Conservation (phyloP, 2,113 vertebrate species). For the Grallaria varia region DNA sequence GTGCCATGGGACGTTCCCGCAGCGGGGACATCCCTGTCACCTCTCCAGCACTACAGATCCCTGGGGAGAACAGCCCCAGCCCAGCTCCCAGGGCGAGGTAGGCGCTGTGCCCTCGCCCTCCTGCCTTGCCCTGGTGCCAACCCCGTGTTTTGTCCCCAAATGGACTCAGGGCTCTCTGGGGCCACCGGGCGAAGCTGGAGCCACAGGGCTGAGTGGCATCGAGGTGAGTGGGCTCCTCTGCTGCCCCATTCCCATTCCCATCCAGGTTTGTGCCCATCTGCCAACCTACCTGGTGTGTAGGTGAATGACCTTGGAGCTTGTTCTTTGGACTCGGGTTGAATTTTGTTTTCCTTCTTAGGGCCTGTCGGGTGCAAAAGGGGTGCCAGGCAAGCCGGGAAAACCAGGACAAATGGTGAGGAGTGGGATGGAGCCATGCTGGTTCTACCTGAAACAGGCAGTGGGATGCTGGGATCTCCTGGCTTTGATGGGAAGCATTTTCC, state of each 20-base stretch:
- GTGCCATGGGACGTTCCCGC: neutral
- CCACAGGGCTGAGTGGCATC: constrained; percentile 64
- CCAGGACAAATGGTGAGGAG: constrained; percentile 70
- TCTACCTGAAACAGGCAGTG: neutral
- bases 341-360: constrained; percentile 67
- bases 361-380: constrained; percentile 72
- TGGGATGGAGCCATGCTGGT: neutral
- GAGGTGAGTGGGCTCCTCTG: constrained; percentile 68
- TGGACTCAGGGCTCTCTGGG: constrained; percentile 78
- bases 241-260: neutral
- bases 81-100: neutral
- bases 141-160: neutral
- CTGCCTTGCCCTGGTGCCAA: neutral
- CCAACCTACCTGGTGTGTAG: neutral
- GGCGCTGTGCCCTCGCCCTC: accelerated
- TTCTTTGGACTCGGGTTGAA: neutral
- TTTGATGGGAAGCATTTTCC: neutral
- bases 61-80: neutral
- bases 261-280: neutral
- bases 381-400: constrained; percentile 70
- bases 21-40: neutral
- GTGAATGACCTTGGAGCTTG: neutral
- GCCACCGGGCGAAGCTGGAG: constrained; percentile 74
- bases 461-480: neutral
- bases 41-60: neutral